A percentile compares a stretch with the other conserved stretches of the same genome.
Conservation (phyloP, 2,113 vertebrate species). For the Ginglymostoma cirratum region DNA sequence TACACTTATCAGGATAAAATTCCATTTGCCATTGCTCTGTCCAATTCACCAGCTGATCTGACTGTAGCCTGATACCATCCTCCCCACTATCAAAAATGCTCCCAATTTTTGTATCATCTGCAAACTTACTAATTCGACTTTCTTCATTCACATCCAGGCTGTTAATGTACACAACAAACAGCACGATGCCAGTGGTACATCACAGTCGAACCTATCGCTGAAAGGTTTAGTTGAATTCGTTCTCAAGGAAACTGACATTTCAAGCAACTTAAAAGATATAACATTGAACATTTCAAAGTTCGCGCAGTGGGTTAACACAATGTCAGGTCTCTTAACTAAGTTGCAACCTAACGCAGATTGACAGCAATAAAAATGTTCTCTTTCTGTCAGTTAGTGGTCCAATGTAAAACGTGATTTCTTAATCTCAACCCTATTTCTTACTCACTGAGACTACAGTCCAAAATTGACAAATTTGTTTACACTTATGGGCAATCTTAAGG, state of each 20-base stretch:
- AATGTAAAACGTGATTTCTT: not conserved
- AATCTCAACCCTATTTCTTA: not conserved
- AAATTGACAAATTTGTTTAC: not conserved
- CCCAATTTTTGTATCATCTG: too few species aligned
- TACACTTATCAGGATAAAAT: too few species aligned
- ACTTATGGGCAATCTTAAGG: not conserved
- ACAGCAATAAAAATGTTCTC: not conserved
- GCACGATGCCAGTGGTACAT: too few species aligned
- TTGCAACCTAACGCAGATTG: not conserved
- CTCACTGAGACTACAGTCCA: not conserved
- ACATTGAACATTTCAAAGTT: not conserved
- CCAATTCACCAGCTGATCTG: too few species aligned
- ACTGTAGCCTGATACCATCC: too few species aligned
- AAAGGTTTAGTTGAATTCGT: not conserved
- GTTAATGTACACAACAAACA: too few species aligned
- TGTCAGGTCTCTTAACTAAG: not conserved
- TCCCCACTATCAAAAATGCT: too few species aligned
- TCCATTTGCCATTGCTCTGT: too few species aligned
- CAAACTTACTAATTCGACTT: too few species aligned
- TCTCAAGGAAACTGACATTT: not conserved
- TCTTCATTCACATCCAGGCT: too few species aligned
- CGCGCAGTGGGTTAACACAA: not conserved
- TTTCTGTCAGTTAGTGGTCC: not conserved
- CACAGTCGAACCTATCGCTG: not conserved
- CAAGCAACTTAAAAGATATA: not conserved